These are phyloP conservation scores for Athalia cordata DNA, from an alignment of 2,888 invertebrate species.

Conservation along the genomic window DNA sequence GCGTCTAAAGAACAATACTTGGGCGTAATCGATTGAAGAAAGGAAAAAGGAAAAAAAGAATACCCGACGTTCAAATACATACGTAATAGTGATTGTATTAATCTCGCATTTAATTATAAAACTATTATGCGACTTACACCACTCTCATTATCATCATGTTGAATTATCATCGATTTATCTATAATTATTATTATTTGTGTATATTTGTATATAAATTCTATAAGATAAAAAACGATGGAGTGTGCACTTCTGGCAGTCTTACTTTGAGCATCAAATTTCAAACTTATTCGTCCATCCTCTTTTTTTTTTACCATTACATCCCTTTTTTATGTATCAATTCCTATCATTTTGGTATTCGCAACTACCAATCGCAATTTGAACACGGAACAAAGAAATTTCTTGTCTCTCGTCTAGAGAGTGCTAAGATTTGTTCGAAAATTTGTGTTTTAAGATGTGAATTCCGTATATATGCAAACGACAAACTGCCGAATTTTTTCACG, in stretches of 20 bases:
- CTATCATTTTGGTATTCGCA: conserved; percentile 10
- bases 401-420: not conserved
- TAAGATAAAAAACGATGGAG: conserved; percentile 45
- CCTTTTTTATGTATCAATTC: not conserved
- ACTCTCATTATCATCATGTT: conserved; percentile 1
- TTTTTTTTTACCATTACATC: not conserved
- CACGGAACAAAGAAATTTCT: conserved; percentile 5
- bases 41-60: not conserved
- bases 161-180: conserved; percentile 31
- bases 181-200: conserved; percentile 25
- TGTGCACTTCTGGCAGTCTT: conserved; percentile 62
- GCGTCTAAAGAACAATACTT: conserved; percentile 34
- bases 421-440: conserved; percentile 40
- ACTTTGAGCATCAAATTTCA: conserved; percentile 61
- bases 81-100: conserved; percentile 3
- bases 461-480: not conserved
- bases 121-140: conserved; percentile 32
- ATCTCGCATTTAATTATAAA: conserved; percentile 32
- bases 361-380: not conserved
- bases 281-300: conserved; percentile 27
- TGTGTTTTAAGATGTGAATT: too few relatives aligned
- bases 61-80: conserved; percentile 6
- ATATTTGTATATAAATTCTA: conserved; percentile 40
- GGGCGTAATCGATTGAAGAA: not conserved
- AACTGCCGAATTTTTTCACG: conserved; percentile 10